Evolutionary conservation across 2,797 vertebrate genomes (phyloP), one percentile per base, ranked within the genome.

Genomic region (Pseudomugil gertrudae): DNA sequence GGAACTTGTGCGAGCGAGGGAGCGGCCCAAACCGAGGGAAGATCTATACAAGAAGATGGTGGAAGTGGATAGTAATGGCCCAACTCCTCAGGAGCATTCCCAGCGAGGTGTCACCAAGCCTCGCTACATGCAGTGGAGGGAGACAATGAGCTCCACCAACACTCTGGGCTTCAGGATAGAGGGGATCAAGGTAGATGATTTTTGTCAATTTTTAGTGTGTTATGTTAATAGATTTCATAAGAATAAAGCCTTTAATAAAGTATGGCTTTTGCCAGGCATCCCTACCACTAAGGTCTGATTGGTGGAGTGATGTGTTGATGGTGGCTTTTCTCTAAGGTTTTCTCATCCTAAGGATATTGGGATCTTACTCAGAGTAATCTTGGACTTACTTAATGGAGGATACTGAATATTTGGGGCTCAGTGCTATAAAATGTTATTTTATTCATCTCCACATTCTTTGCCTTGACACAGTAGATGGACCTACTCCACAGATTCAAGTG

Each of bases 81-180:
- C 98, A 7, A 98, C 96, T 0, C 83, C 92, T 13, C 93, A 96
- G 77, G 98, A 99, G 70, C 95, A 96, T 1, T 85, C 90, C 3
- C 96, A 97, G 55, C 91, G 83, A 13, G 97, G 94, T 0, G 95
- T 99, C 65, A 98, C 96, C 78, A 99, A 99, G 76, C 96, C 96
- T 2, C 95, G 98, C 38, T 99, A 99, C 91, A 99, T 99, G 98
- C 98, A 99, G 86, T 99, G 98, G 98, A 96, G 98, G 79, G 98
- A 99, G 84, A 96, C 95, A 53, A 94, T 99, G 85, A 99, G 98
- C 90, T 98, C 98, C 80, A 97, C 95, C 74, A 95, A 96, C 87
- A 98, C 95, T 1, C 92, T 99, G 58, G 98, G 98, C 79, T 99
- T 98, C 92, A 95, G 98, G 81, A 98, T 99, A 57, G 98, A 99